phyloP scores from a whole-genome alignment of 2,797 vertebrate species.

The Chelon auratus region DNA sequence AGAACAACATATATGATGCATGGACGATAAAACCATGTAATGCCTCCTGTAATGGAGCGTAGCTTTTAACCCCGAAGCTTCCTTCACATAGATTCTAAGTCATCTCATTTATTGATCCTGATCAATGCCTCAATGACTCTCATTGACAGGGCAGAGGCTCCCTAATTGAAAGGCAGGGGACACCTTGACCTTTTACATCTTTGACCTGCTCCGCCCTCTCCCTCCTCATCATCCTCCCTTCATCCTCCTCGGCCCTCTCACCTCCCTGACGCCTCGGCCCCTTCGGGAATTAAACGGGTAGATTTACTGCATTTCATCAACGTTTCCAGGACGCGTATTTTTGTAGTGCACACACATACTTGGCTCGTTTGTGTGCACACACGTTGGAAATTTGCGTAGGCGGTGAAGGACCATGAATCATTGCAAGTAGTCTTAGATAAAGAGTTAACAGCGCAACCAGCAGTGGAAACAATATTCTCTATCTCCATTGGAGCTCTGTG shows the following conservation, averaged over 20 bases:
- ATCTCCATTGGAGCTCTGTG: slow-evolving; percentile 47
- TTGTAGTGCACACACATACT: not conserved
- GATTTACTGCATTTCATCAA: slow-evolving; percentile 65
- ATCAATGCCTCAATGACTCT: slow-evolving; percentile 44
- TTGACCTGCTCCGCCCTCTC: slow-evolving; percentile 48
- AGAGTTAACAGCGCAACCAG: slow-evolving; percentile 54
- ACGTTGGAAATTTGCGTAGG: slow-evolving; percentile 57
- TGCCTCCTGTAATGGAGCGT: slow-evolving; percentile 26
- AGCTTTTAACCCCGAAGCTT: slow-evolving; percentile 37
- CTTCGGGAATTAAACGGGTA: slow-evolving; percentile 34
- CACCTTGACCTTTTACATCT: slow-evolving; percentile 79
- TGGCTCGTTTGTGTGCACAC: slow-evolving; percentile 43
- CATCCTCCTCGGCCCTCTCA: slow-evolving; percentile 43
- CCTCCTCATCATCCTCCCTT: slow-evolving; percentile 50
- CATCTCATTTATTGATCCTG: slow-evolving; percentile 67
- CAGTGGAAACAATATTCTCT: slow-evolving; percentile 63
- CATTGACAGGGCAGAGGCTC: slow-evolving; percentile 58
- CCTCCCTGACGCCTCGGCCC: slow-evolving; percentile 49
- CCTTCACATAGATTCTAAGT: slow-evolving; percentile 38
- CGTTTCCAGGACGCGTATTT: slow-evolving; percentile 15
- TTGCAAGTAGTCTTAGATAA: slow-evolving; percentile 53
- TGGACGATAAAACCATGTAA: slow-evolving; percentile 38
- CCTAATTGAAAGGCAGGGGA: slow-evolving; percentile 72
- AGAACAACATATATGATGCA: slow-evolving; percentile 38
- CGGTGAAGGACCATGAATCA: slow-evolving; percentile 66